Evolutionary conservation across 2,888 invertebrate species (phyloP).

Genomic region (Megamerina dolium): DNA sequence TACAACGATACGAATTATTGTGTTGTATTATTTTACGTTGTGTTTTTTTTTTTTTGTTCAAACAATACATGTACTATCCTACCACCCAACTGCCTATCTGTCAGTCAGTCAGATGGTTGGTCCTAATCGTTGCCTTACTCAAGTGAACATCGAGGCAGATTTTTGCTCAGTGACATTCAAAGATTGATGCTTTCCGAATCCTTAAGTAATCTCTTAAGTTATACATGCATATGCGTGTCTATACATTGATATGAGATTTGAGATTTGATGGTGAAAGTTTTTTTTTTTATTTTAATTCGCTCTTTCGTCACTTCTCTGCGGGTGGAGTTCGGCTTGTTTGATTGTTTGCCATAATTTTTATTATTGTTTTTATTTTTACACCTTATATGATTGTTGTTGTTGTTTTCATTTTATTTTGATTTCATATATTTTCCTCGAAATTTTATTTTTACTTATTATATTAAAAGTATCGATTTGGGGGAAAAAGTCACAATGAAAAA

Average conservation of each 20-base stretch:
- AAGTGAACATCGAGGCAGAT: not conserved
- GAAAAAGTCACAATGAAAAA: too few relatives aligned
- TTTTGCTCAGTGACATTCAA: conserved; percentile 30
- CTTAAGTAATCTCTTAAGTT: conserved; percentile 34
- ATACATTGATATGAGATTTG: not conserved
- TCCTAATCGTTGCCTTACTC: not conserved
- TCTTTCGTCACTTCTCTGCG: not conserved
- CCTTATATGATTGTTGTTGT: too few relatives aligned
- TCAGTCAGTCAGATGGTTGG: too few relatives aligned
- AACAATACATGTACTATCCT: not conserved
- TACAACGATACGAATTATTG: too few relatives aligned
- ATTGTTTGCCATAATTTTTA: too few relatives aligned
- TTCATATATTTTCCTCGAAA: too few relatives aligned
- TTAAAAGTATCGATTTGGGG: too few relatives aligned
- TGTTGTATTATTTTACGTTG: not conserved
- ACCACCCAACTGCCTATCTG: too few relatives aligned
- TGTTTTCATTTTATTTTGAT: too few relatives aligned
- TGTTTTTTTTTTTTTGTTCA: not conserved
- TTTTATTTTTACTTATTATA: too few relatives aligned
- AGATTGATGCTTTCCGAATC: conserved; percentile 36
- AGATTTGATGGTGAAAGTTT: not conserved
- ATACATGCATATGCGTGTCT: conserved; percentile 4
- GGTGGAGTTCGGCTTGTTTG: conserved; percentile 2
- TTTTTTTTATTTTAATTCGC: conserved; percentile 3
- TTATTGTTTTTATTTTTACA: too few relatives aligned